Evolutionary conservation across 30 jellyfish, hydroid and myxozoan genomes (phyloP), one percentile per base, ranked within the genome.

Genomic region (Turritopsis dohrnii): DNA sequence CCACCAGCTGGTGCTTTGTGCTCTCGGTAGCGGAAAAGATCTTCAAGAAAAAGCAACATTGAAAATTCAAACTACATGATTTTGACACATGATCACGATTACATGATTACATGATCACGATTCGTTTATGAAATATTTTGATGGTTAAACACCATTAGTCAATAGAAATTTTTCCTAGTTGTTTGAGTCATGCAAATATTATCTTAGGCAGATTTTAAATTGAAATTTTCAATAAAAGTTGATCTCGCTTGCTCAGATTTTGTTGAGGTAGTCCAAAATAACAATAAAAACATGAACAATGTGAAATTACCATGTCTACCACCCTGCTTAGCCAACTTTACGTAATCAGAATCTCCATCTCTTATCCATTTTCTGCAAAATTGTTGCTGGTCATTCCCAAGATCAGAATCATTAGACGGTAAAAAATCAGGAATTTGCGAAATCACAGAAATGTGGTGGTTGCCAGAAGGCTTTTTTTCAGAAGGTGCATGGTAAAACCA

Each of bases 401-500:
- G 79, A 20, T 88, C 89, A 26, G 88, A 31, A 52, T 72, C 22
- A 28, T 84, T 90, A 54, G 74, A 77, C 24, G 85, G 83, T 24
- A 89, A 89, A 29, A 89, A 81, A 52, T 93, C 96, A 16, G 96
- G 96, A 54, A 89, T 84, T 52, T 89, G 96, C 8, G 96, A 89
- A 74, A 41, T 26, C 17, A 81, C 94, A 28, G 94, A 86, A 7
- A 83, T 41, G 21, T 84, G 74, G 19, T 84, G 75, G 26, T 66
- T 85, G 28, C 83, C 76, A 24, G 52, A 81, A 22, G 77, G 71
- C 30, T 84, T 75, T 28, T 53, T 65, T 77, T 84, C 81, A 26
- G 82, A 31, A 16, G 96, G 96, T 26, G 96, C 85, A 85, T 84
- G 94, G 54, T 89, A 89, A 81, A 89, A 89, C 96, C 96, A 89